These are phyloP conservation scores for Hemicordylus capensis DNA, from an alignment of 2,113 vertebrate genomes.

Conservation along the genomic window DNA sequence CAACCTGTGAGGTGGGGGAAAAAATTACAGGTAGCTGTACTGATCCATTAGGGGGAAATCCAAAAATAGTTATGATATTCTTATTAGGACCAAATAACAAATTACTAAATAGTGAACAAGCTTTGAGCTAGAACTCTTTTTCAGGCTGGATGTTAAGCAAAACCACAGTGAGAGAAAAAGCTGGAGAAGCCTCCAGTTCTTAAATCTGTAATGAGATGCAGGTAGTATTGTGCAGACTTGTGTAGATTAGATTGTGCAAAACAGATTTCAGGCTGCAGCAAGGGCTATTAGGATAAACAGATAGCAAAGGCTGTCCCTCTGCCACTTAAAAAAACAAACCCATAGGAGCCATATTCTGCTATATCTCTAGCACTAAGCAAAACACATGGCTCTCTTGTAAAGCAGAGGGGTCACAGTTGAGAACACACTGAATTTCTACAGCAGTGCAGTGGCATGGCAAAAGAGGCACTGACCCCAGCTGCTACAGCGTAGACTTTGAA, in stretches of 20 bases:
- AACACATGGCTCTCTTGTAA: not conserved
- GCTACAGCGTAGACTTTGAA: not conserved
- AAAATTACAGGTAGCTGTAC: not conserved
- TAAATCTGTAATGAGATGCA: not conserved
- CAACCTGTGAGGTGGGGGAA: not conserved
- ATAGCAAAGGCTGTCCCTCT: no score
- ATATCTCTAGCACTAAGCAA: not conserved
- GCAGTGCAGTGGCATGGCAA: not conserved
- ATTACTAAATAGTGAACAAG: not conserved
- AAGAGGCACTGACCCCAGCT: not conserved
- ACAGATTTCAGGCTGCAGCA: not conserved
- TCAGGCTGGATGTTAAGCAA: not conserved
- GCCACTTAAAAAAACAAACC: not conserved
- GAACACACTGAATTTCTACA: not conserved
- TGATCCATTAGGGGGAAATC: not conserved
- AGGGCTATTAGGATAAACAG: not conserved
- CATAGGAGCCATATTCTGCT: not conserved
- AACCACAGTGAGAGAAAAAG: not conserved
- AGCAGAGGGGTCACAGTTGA: no score
- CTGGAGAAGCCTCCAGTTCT: not conserved
- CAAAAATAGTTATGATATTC: not conserved
- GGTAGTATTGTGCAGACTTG: not conserved
- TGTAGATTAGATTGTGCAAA: not conserved
- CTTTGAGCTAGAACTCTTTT: not conserved
- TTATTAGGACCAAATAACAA: not conserved